Percentiles rank a stretch among this genome's conserved stretches.
These are phyloP conservation scores for Microtus pennsylvanicus DNA, from an alignment of 2,113 vertebrate species.

Conservation along the genomic window DNA sequence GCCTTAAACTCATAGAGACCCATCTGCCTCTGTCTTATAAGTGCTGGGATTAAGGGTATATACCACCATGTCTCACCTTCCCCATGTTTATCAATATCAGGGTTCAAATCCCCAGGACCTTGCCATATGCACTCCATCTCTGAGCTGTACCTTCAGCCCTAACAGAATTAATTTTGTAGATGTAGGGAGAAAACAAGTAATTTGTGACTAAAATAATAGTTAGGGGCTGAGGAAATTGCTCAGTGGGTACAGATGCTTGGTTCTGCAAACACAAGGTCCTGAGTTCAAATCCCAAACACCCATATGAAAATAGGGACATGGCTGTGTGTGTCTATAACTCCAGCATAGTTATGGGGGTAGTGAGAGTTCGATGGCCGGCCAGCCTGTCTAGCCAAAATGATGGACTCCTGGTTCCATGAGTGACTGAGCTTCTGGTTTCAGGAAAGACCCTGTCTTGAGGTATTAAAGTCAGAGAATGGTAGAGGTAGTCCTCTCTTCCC, in stretches of 20 bases:
- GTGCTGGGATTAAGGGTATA: neutral
- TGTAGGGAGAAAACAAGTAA: slow-evolving; percentile 10
- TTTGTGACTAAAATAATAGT: neutral
- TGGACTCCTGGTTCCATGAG: neutral
- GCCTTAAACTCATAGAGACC: neutral
- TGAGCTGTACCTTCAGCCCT: neutral
- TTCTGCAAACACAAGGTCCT: neutral
- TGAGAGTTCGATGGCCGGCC: neutral
- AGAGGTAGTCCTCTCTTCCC: neutral
- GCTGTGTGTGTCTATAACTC: neutral
- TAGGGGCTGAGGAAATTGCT: neutral
- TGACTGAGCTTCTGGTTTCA: neutral
- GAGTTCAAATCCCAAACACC: neutral
- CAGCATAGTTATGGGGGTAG: neutral
- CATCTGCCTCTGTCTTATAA: neutral
- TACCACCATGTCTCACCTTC: neutral
- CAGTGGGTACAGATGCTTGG: neutral
- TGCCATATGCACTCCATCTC: neutral
- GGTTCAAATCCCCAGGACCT: neutral
- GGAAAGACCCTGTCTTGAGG: neutral
- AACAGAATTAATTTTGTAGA: slow-evolving; percentile 45
- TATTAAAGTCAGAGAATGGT: neutral
- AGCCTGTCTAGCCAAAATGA: neutral
- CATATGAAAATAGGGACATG: neutral
- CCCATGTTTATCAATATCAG: neutral